A percentile compares a stretch with the other conserved stretches of the same genome.
Evolutionary conservation across 2,797 vertebrate genomes (phyloP).

Genomic region (Florisuga fusca): DNA sequence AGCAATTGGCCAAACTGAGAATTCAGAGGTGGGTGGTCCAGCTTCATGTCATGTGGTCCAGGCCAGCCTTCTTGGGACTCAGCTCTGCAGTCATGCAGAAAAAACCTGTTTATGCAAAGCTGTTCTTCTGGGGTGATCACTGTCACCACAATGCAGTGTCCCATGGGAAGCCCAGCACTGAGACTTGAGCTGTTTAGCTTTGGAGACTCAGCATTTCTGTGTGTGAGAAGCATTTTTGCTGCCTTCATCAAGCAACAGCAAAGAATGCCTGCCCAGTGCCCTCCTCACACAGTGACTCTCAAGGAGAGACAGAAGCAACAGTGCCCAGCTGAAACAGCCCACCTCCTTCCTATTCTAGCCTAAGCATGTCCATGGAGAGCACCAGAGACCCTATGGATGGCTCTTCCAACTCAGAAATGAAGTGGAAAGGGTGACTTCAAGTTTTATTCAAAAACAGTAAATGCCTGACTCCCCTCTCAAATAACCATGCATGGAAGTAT

Average conservation of each 20-base stretch:
- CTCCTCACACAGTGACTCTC: accelerated
- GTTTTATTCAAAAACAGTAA: background rate
- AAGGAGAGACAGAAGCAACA: accelerated
- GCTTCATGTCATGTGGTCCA: accelerated
- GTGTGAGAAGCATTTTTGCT: background rate
- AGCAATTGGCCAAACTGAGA: accelerated
- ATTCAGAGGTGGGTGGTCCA: background rate
- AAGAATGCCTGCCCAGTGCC: accelerated
- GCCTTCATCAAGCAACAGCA: background rate
- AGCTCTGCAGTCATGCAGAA: background rate
- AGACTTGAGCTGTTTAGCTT: background rate
- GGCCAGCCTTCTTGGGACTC: background rate
- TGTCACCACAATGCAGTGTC: accelerated
- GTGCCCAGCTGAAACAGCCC: background rate
- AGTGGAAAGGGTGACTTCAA: background rate
- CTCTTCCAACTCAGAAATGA: background rate
- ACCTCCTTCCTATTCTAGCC: background rate
- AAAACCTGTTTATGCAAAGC: background rate
- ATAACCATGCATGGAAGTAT: background rate
- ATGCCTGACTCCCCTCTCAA: background rate
- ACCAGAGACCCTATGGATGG: background rate
- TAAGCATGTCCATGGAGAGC: background rate
- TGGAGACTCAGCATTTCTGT: background rate
- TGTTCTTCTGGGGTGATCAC: background rate
- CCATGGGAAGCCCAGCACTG: background rate